Evolutionary conservation across 2,797 vertebrate species (phyloP), one percentile per base, ranked within the genome.

Genomic region (Coreius guichenoti): DNA sequence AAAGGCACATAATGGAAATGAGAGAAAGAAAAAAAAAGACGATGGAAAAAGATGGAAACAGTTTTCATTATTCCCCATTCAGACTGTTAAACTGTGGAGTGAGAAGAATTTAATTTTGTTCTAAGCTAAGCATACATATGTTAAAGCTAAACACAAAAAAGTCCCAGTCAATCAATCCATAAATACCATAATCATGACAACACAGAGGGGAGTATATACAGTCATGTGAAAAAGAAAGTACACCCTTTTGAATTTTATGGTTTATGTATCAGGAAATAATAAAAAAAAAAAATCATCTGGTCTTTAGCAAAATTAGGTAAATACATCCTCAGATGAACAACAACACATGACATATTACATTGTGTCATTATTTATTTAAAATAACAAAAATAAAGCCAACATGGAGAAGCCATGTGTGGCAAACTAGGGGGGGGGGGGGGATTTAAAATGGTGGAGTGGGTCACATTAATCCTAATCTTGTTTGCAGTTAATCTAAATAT

Each of bases 21-120:
- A 65, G 9, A 33, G 51, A 84, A 19, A 23, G 8, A 67, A 82
- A 33, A 7, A 7, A 33, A 65, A 87, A 76, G n/a, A 78, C 6
- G 69, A 85, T 80, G 68, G 58, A 81, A 69, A 54, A 73, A 8
- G 14, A 45, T 73, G 47, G 79, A 86, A 80, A 86, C 49, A 67
- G 80, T 84, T 70, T 58, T 49, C 61, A 61, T 23, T 16, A 58
- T 70, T 58, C 16, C 69, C 58, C 69, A 47, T 76, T 76, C 69
- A 58, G 67, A 65, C n/a, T 74, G 47, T 78, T 79, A 69, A 82
- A 4, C 75, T 86, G 79, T 83, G 70, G 61, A 85, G 79, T 76
- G 69, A 82, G 51, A 80, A 80, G 49, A 68, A 81, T 74, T 17
- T 1, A 13, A 75, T 65, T 49, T 63, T 8, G 54, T n/a, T 23